Evolutionary conservation across 2,888 invertebrate genomes (phyloP), one percentile per base, ranked within the genome.

Genomic region (Callimorpha dominula): DNA sequence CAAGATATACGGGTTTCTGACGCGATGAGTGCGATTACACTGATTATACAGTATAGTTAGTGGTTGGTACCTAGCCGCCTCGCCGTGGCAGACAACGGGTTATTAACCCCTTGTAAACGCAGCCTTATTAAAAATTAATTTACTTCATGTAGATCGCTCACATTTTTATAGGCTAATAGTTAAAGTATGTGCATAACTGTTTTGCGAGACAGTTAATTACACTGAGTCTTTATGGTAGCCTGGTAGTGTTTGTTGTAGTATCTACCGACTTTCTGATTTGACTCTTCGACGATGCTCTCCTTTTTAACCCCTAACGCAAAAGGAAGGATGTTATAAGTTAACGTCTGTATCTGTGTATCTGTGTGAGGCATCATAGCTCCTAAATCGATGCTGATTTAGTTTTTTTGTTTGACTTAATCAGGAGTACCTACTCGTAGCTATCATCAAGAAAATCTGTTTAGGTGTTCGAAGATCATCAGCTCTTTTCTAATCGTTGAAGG

Each of bases 1-100:
- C 70, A 80, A 85, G 83, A 82, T 81, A 83, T 82, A 86, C 82
- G 77, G 72, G 80, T 75, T 79, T 79, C 78, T 85, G 85, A 83
- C 80, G 82, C 82, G 81, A 81, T 80, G 76, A 72, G 74, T 70
- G 73, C 81, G 85, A 85, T 86, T 83, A 83, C 82, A 72, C 73
- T 85, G 82, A 85, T 85, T 86, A 86, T 78, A 82, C 52, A 70
- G 73, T 73, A 76, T 66, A 60, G 73, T 63, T 70, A 60, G 67
- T 63, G 57, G 70, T 70, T 72, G 70, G 70, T 76, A 75, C 75
- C 75, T 74, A 75, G 71, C 66, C 68, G 74, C 73, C 74, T 65
- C 60, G 71, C 72, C 78, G 71, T 43, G 14, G 64, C 73, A 57
- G 70, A 65, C 71, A 74, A 68, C 71, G 50, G 73, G 68, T 72